These are phyloP conservation scores for Chloroceryle amazona DNA, from an alignment of 2,797 vertebrate species.

Conservation along the genomic window DNA sequence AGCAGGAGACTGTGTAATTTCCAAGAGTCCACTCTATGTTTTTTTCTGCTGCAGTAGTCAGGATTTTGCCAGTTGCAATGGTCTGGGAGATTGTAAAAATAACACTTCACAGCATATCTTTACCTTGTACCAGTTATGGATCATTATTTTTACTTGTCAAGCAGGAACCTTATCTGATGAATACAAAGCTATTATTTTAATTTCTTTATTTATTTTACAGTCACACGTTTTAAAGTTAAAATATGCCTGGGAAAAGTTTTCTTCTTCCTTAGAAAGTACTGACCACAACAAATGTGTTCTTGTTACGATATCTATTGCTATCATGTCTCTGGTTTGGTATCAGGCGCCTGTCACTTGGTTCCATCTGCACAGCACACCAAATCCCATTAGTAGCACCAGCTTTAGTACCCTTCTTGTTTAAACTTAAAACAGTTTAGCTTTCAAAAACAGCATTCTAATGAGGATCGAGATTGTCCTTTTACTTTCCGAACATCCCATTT, in stretches of 20 bases:
- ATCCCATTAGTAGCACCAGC: constrained; percentile 44
- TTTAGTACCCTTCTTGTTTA: constrained; percentile 49
- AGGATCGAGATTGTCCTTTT: constrained; percentile 39
- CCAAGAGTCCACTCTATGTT: constrained; percentile 1
- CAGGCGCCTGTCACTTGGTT: background rate
- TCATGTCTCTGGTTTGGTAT: background rate
- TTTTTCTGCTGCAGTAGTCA: constrained; percentile 5
- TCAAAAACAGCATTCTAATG: constrained; percentile 53
- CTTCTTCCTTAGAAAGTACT: background rate
- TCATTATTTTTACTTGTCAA: constrained; percentile 12
- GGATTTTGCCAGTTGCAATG: background rate
- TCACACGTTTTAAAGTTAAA: background rate
- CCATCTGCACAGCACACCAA: background rate
- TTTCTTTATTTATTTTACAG: background rate
- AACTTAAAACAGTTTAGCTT: constrained; percentile 58
- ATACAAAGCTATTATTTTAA: background rate
- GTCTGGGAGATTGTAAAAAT: background rate
- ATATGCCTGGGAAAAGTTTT: constrained; percentile 47
- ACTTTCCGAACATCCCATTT: constrained; percentile 69
- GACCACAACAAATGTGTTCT: background rate
- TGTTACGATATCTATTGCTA: constrained; percentile 7
- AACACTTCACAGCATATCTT: background rate
- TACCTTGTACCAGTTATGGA: background rate
- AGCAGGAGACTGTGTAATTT: background rate
- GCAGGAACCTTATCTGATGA: background rate